These are phyloP conservation scores for Pseudochaenichthys georgianus DNA, from an alignment of 2,797 vertebrate genomes.

Conservation along the genomic window DNA sequence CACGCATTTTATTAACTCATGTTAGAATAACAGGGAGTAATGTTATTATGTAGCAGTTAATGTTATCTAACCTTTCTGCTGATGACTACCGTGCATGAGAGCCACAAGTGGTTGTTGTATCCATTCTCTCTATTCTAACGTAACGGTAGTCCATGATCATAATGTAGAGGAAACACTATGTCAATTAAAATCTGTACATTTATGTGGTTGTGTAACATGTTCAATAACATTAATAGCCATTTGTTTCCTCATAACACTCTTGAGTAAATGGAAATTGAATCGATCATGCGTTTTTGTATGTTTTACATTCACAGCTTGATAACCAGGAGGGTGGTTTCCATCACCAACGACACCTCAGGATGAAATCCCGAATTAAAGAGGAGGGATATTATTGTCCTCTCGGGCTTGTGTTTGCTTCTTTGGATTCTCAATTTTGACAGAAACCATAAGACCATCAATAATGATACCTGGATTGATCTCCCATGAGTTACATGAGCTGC, in stretches of 20 bases:
- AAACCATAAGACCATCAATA: conserved; percentile 56
- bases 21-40: conserved; percentile 2
- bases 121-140: conserved; percentile 4
- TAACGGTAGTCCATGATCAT: background rate
- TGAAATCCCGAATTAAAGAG: conserved; percentile 60
- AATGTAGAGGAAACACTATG: background rate
- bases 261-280: background rate
- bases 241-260: background rate
- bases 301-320: conserved; percentile 64
- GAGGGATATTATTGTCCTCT: conserved; percentile 67
- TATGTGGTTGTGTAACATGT: background rate
- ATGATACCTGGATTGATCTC: conserved; percentile 91
- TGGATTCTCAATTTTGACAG: conserved; percentile 71
- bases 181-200: conserved; percentile 4
- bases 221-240: background rate
- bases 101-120: conserved; percentile 83
- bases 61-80: background rate
- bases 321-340: conserved; percentile 42
- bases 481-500: conserved; percentile 87
- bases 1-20: background rate
- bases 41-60: background rate
- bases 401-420: conserved; percentile 40
- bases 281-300: conserved; percentile 2
- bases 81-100: conserved; percentile 34
- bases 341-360: conserved; percentile 62